Evolutionary conservation across 2,797 vertebrate genomes (phyloP), one percentile per base, ranked within the genome.

Genomic region (Trachurus trachurus): DNA sequence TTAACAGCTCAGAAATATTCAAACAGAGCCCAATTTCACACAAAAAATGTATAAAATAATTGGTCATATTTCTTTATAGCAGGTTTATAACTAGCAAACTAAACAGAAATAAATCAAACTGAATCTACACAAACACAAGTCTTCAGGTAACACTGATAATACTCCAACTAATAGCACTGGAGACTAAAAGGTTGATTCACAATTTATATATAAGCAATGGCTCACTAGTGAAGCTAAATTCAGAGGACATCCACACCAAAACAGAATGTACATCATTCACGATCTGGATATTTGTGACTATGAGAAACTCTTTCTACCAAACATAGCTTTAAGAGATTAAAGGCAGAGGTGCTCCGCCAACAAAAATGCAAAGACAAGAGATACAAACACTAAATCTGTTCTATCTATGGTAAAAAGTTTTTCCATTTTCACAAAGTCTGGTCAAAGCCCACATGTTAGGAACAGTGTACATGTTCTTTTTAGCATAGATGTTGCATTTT

Each of bases 21-120:
- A 87, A 87, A 88, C 19, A 49, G 52, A 71, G 62, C 86, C 92
- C 75, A 91, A 61, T 64, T 81, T 88, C 89, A 93, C 90, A 78
- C 26, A 93, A 92, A 93, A 92, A 92, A 94, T 26, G 56, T 92
- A 87, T 66, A 94, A 94, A 89, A 93, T 87, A 94, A 91, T 82
- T 39, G 50, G 9, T 81, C 13, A n/a, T 77, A 88, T 88, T 78
- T 78, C 58, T 77, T 62, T 1, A 58, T 39, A 92, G 77, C 57
- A 83, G 75, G 79, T 80, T 74, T 66, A 88, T 92, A 94, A 67
- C 72, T 82, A 89, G 90, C 60, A 81, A 88, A 85, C 37, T 63
- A 83, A 85, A 85, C 19, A 70, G 17, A 66, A 58, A 49, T 26
- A 67, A 62, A 66, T 58, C 87, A 88, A 70, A 83, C 85, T 90